Percentiles rank a stretch among this genome's conserved stretches.
These are phyloP conservation scores for Henricia sp. DNA, from an alignment of 53 echinoderm and acorn worm species.

Conservation along the genomic window DNA sequence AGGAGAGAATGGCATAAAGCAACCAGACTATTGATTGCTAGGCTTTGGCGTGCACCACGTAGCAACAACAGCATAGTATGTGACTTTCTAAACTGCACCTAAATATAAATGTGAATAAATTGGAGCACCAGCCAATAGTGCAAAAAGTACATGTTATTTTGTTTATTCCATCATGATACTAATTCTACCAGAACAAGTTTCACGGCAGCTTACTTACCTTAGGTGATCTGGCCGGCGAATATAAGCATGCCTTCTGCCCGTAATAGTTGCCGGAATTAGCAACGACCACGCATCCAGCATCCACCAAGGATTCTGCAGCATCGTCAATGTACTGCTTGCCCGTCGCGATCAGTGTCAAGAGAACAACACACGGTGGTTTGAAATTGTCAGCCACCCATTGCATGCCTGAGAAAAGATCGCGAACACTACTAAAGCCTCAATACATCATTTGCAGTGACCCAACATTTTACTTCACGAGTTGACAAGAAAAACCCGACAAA, in stretches of 20 bases:
- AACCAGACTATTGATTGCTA: too few species aligned
- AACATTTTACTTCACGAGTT: too few species aligned
- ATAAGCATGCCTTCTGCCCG: conserved; percentile 11
- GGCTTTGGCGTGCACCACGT: too few species aligned
- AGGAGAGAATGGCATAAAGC: too few species aligned
- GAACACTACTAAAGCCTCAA: too few species aligned
- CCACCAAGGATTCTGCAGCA: neutral
- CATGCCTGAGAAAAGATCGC: neutral
- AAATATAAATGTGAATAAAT: too few species aligned
- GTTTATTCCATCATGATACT: neutral
- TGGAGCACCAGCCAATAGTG: too few species aligned
- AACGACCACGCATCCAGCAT: conserved; percentile 30
- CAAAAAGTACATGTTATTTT: too few species aligned
- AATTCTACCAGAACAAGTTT: neutral
- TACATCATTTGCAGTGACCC: too few species aligned
- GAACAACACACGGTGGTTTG: neutral
- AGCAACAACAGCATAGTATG: too few species aligned
- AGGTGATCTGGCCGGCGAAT: conserved; percentile 26
- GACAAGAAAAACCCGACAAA: too few species aligned
- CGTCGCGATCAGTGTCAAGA: neutral
- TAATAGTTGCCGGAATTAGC: conserved; percentile 41
- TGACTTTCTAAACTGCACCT: too few species aligned
- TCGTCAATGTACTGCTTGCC: neutral
- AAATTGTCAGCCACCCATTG: neutral
- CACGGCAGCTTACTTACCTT: neutral